Evolutionary conservation across 2,888 invertebrate species (phyloP).

Genomic region (Drosophila paucipuncta): DNA sequence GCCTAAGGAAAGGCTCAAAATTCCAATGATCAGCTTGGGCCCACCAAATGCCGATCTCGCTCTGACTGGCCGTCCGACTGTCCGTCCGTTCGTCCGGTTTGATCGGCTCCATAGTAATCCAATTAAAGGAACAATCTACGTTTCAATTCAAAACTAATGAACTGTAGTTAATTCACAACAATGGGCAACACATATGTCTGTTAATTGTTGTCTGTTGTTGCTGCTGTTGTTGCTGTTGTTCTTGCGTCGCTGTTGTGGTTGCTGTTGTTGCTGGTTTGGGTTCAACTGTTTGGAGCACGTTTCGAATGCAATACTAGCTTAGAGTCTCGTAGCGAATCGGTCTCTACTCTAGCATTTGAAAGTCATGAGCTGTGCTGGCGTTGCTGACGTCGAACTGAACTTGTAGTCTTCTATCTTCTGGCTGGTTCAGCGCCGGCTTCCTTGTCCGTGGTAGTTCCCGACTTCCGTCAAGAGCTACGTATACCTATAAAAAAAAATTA

Average conservation of each 20-base stretch:
- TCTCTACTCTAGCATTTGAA: constrained; percentile 64
- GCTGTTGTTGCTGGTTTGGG: constrained; percentile 6
- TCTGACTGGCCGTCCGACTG: not conserved
- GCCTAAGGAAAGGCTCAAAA: constrained; percentile 69
- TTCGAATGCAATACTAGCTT: constrained; percentile 57
- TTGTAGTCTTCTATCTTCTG: constrained; percentile 25
- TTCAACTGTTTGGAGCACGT: constrained; percentile 44
- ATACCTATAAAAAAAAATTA: not conserved
- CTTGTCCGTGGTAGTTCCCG: constrained; percentile 41
- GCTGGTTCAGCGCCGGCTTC: constrained; percentile 45
- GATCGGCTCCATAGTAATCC: constrained; percentile 68
- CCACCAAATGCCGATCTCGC: constrained; percentile 3
- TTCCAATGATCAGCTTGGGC: constrained; percentile 40
- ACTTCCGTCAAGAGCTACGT: constrained; percentile 67
- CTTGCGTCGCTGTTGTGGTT: not conserved
- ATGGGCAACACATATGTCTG: constrained; percentile 62
- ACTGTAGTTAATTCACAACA: constrained; percentile 80
- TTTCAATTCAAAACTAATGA: constrained; percentile 81
- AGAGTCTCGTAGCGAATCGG: constrained; percentile 49
- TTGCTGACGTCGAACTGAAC: constrained; percentile 42
- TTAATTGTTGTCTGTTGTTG: constrained; percentile 54
- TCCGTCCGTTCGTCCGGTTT: constrained; percentile 58
- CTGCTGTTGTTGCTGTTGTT: not conserved
- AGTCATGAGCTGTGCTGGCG: constrained; percentile 55
- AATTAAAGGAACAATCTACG: constrained; percentile 82